Evolutionary conservation across 2,113 vertebrate genomes (phyloP), one percentile per base, ranked within the genome.

Genomic region (Cheirogaleus medius): DNA sequence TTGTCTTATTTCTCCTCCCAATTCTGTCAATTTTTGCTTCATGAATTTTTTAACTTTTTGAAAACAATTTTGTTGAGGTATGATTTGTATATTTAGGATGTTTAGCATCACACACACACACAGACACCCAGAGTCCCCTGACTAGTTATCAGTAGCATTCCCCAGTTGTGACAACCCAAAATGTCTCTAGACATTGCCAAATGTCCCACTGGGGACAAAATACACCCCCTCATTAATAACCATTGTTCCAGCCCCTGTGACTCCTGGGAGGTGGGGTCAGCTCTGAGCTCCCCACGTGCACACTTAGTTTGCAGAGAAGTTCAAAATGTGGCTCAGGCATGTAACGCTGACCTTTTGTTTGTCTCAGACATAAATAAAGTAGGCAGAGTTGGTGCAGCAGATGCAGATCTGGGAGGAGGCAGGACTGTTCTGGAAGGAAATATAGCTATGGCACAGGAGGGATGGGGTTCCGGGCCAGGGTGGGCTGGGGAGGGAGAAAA

Each of bases 1-100:
- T 81, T 76, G 58, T 81, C 27, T 94, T 87, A 60, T 68, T 91
- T 93, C 47, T 76, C 34, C 17, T 92, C 27, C 47, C 69, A 56
- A 76, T 63, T 73, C 56, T 84, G 39, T 87, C 68, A 71, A 42
- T 58, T 87, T 60, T 87, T 86, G 64, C 83, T 77, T 83, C 17
- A 71, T 69, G 68, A 58, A 32, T 56, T 60, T 93, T 84, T 93
- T 76, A 68, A 66, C 39, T 44, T 49, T 49, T 82, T 12, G 77
- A 93, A 95, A 97, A 39, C 27, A 85, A 39, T 39, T 58, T 95
- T 64, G 27, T 73, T 66, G 56, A 71, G 25, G 13, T 44, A 32
- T 81, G 83, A 10, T 77, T 93, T 91, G 23, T n/a, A 13, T 23
- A n/a, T 63, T 20, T 3, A 39, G 64, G 3, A 2, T 21, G 29